Conservation (phyloP, 2,113 vertebrate species). For the Pollimyrus isidori region DNA sequence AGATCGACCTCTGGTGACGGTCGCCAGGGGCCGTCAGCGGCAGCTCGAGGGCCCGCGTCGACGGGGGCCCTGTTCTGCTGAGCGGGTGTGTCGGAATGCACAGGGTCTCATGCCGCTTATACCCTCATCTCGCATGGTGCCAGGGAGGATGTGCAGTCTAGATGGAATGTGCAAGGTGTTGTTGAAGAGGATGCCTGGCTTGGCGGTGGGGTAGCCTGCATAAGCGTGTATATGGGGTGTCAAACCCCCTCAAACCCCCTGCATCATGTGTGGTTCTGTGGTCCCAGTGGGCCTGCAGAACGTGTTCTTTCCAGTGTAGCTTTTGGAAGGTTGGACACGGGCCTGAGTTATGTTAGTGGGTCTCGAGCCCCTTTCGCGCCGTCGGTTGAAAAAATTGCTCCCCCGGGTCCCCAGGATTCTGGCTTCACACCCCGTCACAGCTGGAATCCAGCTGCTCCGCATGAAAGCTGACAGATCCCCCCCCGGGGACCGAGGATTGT, state of each 20-base stretch:
- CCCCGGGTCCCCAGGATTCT: neutral
- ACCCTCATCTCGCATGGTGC: neutral
- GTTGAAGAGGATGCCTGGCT: neutral
- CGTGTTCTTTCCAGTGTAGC: neutral
- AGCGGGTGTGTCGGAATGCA: neutral
- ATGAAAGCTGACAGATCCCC: neutral
- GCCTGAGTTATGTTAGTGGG: neutral
- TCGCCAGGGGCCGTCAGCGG: neutral
- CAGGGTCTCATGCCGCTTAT: neutral
- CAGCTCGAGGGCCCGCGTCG: neutral
- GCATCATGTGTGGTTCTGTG: neutral
- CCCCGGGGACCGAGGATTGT: neutral
- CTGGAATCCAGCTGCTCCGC: neutral
- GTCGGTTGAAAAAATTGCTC: neutral
- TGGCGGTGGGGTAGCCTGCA: neutral
- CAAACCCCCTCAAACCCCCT: neutral
- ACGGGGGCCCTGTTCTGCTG: neutral
- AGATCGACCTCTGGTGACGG: neutral
- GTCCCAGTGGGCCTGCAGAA: neutral
- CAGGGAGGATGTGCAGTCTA: neutral
- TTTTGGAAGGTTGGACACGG: neutral
- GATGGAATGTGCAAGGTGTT: neutral
- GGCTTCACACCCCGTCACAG: neutral
- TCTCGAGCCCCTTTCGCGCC: neutral
- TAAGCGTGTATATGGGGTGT: neutral